Base-by-base conservation (phyloP, 2,888 invertebrate species). In the Actias luna region DNA sequence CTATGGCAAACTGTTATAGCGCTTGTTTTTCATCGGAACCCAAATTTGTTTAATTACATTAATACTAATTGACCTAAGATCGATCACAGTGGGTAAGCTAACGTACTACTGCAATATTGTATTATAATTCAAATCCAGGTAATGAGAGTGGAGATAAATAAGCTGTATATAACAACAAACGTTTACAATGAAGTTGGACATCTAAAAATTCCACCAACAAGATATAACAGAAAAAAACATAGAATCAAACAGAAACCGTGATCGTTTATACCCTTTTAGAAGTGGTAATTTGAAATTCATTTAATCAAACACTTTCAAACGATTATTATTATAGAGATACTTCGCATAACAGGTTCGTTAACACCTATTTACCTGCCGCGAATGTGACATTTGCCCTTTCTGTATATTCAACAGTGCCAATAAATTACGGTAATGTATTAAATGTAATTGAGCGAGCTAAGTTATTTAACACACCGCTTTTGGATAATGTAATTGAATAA, bases 371-470 rank as follows among this genome's bases (percentile, higher is more conserved):
- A 78, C 72, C 67, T 71, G 63, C 72, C 69, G 69, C 67, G 67
- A 73, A 76, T 70, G 67, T 67, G 72, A 71, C 78, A 74, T 69
- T 76, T 84, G 79, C 76, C 83, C 83, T 84, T 83, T 85, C 67
- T 64, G 71, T 67, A 72, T 75, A 79, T 77, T 79, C 76, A 80
- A 77, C 75, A 75, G 74, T 73, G 70, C 71, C 72, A 68, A 83
- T 84, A 82, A 84, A 85, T 84, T 80, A 82, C 77, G 65, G 68
- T 73, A 76, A 81, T 80, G 74, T 78, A 75, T 77, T 74, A 73
- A 77, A 72, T 72, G 73, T 82, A 84, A 84, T 83, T 80, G 77
- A 78, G 78, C 70, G 70, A 73, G 64, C 66, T 65, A 68, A 65
- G 64, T 71, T 71, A 69, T 70, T 74, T 69, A 63, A 62, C 66